Base-by-base conservation (phyloP, 2,888 invertebrate species). In the Loripinus fragilis region DNA sequence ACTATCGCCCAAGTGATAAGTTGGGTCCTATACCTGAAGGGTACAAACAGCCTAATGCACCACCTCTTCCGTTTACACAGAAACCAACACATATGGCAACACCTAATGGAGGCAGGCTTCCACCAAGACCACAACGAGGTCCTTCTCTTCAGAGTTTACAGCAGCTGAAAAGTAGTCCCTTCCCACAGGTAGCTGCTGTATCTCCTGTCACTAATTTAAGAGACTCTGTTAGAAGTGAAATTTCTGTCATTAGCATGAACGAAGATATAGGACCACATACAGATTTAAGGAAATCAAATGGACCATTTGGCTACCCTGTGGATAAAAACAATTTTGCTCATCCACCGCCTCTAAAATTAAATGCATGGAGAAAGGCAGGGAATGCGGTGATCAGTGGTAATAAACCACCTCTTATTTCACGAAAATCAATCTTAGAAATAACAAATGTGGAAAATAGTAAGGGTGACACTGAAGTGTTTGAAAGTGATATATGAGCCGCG, bases 381-480 rank as follows among this genome's bases (percentile, higher is more conserved):
- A 52, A 8, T 52, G 60, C 20, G 1, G 10, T 33, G 23, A 7
- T 33, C 2, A 10, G 30, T 33, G 20, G 17, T 2, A 7, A 30
- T 7, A 60, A 33, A 20, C 33, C 12, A 20, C 7, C 7, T 17
- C 10, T 33, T 33, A 10, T 25, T 25, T 2, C 17, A 12, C 12
- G 60, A 33, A 60, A 60, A 33, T 60, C 60, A 33, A 33, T 23
- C 17, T 33, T 60, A 20, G 60, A 60, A 60, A 60, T 60, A 10
- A 60, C 23, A 33, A 20, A 60, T 5, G 33, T 60, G 5, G 60
- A 60, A 10, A 60, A 15, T 60, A 28, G 20, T 33, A 33, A 60
- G 12, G 33, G 17, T 1, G 23, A 17, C 1, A 17, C 30, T 30
- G 60, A 60, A 33, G 60, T 60, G 17, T 60, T 33, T 60, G 60